Percentiles rank a stretch among this genome's conserved stretches.
Evolutionary conservation across 2,797 vertebrate genomes (phyloP).

Genomic region (Gadopsis marmoratus): DNA sequence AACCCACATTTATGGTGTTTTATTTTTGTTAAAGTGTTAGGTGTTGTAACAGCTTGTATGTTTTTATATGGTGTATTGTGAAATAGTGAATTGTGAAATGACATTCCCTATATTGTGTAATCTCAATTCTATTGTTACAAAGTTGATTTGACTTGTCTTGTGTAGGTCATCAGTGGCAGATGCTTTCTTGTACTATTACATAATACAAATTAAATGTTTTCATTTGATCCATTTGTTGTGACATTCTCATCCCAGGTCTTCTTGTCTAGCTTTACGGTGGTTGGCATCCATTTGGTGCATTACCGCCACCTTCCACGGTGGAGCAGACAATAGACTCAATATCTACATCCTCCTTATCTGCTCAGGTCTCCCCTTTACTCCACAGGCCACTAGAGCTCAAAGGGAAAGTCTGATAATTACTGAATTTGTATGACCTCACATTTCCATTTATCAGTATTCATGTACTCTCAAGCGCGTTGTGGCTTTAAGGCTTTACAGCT

Average conservation of each 20-base stretch:
- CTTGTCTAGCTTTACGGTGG: too few relatives aligned
- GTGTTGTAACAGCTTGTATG: background rate
- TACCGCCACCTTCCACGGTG: too few relatives aligned
- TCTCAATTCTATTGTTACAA: background rate
- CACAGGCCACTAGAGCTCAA: background rate
- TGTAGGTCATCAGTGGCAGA: background rate
- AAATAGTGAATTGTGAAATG: constrained; percentile 5
- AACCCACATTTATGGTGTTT: background rate
- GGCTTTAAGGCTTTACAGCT: background rate
- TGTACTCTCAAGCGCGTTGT: background rate
- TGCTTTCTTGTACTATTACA: background rate
- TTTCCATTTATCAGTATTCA: background rate
- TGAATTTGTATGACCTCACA: background rate
- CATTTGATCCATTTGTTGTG: too few relatives aligned
- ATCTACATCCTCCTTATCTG: too few relatives aligned
- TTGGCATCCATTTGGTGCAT: too few relatives aligned
- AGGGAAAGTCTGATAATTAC: background rate
- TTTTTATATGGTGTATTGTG: background rate
- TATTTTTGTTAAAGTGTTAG: background rate
- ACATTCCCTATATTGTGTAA: background rate
- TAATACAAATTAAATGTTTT: too few relatives aligned
- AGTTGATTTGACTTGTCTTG: background rate
- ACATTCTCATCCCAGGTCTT: too few relatives aligned
- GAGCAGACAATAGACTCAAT: too few relatives aligned
- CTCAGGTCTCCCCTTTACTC: too few relatives aligned